Evolutionary conservation across 2,113 vertebrate genomes (phyloP).

Genomic region (Channa argus): DNA sequence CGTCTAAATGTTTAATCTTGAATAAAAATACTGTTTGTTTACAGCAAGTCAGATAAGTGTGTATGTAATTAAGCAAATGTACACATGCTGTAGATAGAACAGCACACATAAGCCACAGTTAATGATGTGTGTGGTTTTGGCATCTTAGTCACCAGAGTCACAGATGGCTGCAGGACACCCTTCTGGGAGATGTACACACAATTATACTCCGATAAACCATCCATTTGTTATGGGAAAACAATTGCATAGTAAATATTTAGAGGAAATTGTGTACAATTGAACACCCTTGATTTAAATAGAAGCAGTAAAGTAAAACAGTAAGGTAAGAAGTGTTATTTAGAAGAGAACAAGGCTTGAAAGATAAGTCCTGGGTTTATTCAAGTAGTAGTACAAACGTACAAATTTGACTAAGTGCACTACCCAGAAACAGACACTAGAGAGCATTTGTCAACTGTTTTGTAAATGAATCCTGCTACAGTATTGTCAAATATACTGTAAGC

Average conservation of each 20-base stretch:
- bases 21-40: conserved; percentile 79
- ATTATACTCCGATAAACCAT: neutral
- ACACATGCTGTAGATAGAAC: neutral
- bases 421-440: conserved; percentile 34
- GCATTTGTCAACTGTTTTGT: conserved; percentile 15
- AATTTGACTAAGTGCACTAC: conserved; percentile 22
- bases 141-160: conserved; percentile 16
- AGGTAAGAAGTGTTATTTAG: neutral
- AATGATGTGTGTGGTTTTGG: conserved; percentile 22
- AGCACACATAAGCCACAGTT: neutral
- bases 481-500: neutral
- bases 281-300: neutral
- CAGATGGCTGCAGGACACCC: conserved; percentile 12
- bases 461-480: neutral
- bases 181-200: conserved; percentile 3
- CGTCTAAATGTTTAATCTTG: conserved; percentile 75
- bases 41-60: conserved; percentile 52
- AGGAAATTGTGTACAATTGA: neutral
- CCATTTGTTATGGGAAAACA: neutral
- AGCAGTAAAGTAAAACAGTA: neutral
- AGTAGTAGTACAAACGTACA: neutral
- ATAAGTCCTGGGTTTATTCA: neutral
- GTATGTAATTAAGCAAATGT: conserved; percentile 35
- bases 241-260: neutral
- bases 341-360: neutral